A percentile compares a stretch with the other conserved stretches of the same genome.
Conservation (phyloP, 2,113 vertebrate genomes). For the Varanus komodoensis region DNA sequence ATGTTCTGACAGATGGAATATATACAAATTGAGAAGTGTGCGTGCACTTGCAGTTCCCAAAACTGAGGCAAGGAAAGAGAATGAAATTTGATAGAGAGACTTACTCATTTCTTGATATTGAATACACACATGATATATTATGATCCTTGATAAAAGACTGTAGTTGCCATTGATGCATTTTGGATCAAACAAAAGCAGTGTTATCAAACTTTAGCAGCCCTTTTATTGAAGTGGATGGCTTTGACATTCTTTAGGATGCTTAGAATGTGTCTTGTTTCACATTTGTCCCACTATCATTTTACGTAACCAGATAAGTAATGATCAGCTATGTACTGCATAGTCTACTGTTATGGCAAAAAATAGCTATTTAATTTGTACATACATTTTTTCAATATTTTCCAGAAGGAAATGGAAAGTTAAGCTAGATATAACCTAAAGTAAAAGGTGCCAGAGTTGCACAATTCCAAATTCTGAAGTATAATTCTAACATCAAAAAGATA, state of each 20-base stretch:
- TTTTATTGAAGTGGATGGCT: neutral
- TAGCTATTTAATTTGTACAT: neutral
- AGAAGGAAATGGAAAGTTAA: neutral
- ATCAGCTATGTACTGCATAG: too few species aligned
- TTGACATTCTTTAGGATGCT: neutral
- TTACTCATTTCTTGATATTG: neutral
- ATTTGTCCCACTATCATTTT: too few species aligned
- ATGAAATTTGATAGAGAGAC: neutral
- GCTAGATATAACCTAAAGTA: neutral
- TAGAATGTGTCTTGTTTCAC: too few species aligned
- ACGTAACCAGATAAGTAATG: too few species aligned
- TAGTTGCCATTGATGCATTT: neutral
- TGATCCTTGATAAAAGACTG: neutral
- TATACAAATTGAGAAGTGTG: neutral
- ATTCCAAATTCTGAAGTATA: neutral
- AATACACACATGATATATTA: neutral
- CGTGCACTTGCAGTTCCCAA: neutral
- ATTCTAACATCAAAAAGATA: neutral
- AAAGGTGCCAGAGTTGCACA: neutral
- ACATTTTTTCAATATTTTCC: neutral
- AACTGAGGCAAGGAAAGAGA: neutral
- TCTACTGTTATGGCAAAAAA: too few species aligned
- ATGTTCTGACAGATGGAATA: conserved; percentile 5
- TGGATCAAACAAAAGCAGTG: neutral
- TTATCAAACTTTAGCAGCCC: neutral